A percentile compares a stretch with the other conserved stretches of the same genome.
phyloP scores from a whole-genome alignment of 2,888 invertebrate genomes.

The Cylindroiulus punctatus region DNA sequence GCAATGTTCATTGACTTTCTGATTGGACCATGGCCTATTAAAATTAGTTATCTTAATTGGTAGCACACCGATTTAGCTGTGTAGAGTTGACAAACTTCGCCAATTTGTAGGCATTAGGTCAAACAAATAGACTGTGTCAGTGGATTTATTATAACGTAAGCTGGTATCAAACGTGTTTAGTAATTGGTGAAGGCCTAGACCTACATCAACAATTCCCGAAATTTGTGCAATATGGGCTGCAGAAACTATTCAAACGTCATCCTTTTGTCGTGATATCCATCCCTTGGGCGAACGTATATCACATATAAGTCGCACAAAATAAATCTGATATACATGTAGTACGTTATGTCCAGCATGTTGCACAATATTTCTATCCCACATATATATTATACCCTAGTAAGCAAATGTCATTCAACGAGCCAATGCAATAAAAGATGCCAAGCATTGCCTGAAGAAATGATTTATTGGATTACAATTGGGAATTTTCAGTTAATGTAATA shows the following conservation, averaged over 20 bases:
- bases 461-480: no score
- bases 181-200: neutral
- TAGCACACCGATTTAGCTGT: slow-evolving; percentile 15
- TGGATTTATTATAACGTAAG: neutral
- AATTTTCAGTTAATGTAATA: no score
- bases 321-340: no score
- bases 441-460: no score
- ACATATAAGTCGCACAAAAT: no score
- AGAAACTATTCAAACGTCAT: neutral
- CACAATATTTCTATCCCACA: no score
- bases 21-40: slow-evolving; percentile 27
- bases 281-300: no score
- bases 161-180: neutral
- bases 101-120: slow-evolving; percentile 11
- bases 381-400: no score
- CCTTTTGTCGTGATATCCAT: no score
- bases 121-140: slow-evolving; percentile 14
- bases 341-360: no score
- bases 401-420: no score
- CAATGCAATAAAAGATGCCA: no score
- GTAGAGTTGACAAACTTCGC: neutral
- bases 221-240: neutral
- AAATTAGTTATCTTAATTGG: slow-evolving; percentile 21
- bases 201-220: neutral
- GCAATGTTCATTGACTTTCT: slow-evolving; percentile 13